A percentile compares a stretch with the other conserved stretches of the same genome.
phyloP scores from a whole-genome alignment of 2,113 vertebrate species.

The Sylvicapra grimmia region DNA sequence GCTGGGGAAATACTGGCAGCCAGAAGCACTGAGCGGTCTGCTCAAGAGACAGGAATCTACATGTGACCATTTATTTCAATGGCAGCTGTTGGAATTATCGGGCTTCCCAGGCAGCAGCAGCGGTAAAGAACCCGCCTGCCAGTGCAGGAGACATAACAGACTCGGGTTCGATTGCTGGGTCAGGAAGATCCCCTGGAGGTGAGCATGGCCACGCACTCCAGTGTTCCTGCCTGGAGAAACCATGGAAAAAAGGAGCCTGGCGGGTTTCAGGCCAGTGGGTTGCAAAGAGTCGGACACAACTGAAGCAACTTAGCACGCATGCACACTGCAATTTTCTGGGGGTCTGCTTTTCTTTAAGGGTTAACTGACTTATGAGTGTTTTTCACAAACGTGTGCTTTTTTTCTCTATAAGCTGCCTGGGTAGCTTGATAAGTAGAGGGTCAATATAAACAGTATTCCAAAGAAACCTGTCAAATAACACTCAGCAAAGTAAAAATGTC shows the following conservation, averaged over 20 bases:
- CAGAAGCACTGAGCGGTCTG: slow-evolving; percentile 46
- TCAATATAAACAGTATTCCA: slow-evolving; percentile 53
- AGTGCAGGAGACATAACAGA: neutral
- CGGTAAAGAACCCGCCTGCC: neutral
- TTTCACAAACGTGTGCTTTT: slow-evolving; percentile 53
- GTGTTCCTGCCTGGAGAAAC: neutral
- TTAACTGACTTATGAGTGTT: neutral
- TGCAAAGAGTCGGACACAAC: neutral
- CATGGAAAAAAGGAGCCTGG: neutral
- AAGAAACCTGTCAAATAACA: slow-evolving; percentile 30
- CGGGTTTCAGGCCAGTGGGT: neutral
- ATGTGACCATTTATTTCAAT: slow-evolving; percentile 47
- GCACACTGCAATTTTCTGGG: neutral
- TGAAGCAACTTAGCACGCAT: neutral
- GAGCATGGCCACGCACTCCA: neutral
- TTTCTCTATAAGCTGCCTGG: slow-evolving; percentile 12
- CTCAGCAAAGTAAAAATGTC: slow-evolving; percentile 49
- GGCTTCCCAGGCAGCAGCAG: neutral
- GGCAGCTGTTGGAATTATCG: slow-evolving; percentile 46
- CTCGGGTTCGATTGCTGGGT: neutral
- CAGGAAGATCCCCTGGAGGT: neutral
- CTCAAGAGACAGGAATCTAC: neutral
- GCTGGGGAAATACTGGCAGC: slow-evolving; percentile 25
- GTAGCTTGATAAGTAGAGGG: slow-evolving; percentile 52
- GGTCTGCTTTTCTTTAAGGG: neutral